Evolutionary conservation across 2,888 invertebrate genomes (phyloP).

Genomic region (Coremacera marginata): DNA sequence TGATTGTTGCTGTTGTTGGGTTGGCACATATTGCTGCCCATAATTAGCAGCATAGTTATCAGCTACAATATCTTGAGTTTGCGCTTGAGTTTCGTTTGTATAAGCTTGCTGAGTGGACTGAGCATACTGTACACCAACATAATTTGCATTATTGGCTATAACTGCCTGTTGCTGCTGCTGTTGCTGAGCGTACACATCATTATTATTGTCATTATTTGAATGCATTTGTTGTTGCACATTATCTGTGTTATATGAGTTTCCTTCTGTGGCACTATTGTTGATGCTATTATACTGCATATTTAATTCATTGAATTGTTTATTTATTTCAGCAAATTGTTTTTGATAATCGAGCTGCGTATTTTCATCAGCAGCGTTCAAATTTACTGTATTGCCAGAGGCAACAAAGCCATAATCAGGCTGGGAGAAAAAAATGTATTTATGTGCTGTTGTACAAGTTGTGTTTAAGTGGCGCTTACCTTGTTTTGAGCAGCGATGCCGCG

Average conservation of each 20-base stretch:
- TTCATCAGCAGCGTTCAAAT: constrained; percentile 33
- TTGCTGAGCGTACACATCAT: constrained; percentile 26
- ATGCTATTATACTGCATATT: constrained; percentile 63
- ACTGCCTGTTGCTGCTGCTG: constrained; percentile 29
- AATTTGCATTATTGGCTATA: not conserved
- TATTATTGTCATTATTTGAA: not conserved
- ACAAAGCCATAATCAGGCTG: constrained; percentile 19
- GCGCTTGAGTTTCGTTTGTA: constrained; percentile 29
- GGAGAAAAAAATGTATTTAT: constrained; percentile 6
- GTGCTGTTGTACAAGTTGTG: not conserved
- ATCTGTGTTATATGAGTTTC: constrained; percentile 44
- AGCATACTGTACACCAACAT: constrained; percentile 31
- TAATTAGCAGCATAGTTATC: constrained; percentile 39
- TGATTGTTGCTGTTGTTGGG: constrained; percentile 40
- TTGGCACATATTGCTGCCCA: constrained; percentile 36
- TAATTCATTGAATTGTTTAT: constrained; percentile 66
- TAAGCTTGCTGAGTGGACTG: constrained; percentile 48
- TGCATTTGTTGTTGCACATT: constrained; percentile 39
- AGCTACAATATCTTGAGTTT: constrained; percentile 15
- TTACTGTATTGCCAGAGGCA: constrained; percentile 47
- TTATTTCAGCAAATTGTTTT: constrained; percentile 64
- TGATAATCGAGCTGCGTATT: constrained; percentile 49
- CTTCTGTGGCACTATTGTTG: constrained; percentile 31
- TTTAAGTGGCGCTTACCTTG: constrained; percentile 43
- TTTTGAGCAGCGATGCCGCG: constrained; percentile 57